Base-by-base conservation (phyloP, 2,888 invertebrate species). In the Allolobophora icterica region DNA sequence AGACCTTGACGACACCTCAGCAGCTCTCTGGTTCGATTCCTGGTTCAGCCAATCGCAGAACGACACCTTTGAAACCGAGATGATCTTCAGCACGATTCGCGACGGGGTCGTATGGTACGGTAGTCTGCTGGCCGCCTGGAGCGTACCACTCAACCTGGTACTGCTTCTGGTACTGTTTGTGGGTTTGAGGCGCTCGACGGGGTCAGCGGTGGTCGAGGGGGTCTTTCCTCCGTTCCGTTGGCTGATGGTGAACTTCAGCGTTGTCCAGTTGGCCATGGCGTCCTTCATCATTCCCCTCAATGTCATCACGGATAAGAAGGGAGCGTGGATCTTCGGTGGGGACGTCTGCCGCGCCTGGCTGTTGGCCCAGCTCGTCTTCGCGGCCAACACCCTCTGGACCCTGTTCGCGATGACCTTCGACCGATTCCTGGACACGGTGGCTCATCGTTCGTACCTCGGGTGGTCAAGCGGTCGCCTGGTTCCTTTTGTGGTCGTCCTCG, bases 341-440 rank as follows among this genome's bases (percentile, higher is more conserved):
- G 89, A 52, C 35, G 45, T 91, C 15, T 92, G 92, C 90, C 90
- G 92, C 24, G 89, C 84, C 52, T 92, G 92, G 92, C 87, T 92
- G 35, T 58, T 91, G 40, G 84, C 84, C 21, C 91, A 92, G 90
- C 87, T 92, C 45, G 83, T 90, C 38, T 91, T 91, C 42, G 90
- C 89, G 30, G 84, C 91, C 38, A 84, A 92, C 40, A 91, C 91
- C n/a, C 40, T 90, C 40, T 92, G 92, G 92, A 38, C 91, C 21
- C 40, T 91, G 8, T 87, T 92, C 87, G 89, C 91, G 30, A 90
- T 92, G 38, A 90, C 91, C 33, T 30, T 92, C 38, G 92, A 92
- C 52, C 91, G 91, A 24, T 91, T 92, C 84, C 90, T 92, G 38
- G 90, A 92, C 58, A 91, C 91, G 33, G 87, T 91, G 15, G 91